Base-by-base conservation (phyloP, 2,113 vertebrate genomes). In the Anarrhichthys ocellatus region DNA sequence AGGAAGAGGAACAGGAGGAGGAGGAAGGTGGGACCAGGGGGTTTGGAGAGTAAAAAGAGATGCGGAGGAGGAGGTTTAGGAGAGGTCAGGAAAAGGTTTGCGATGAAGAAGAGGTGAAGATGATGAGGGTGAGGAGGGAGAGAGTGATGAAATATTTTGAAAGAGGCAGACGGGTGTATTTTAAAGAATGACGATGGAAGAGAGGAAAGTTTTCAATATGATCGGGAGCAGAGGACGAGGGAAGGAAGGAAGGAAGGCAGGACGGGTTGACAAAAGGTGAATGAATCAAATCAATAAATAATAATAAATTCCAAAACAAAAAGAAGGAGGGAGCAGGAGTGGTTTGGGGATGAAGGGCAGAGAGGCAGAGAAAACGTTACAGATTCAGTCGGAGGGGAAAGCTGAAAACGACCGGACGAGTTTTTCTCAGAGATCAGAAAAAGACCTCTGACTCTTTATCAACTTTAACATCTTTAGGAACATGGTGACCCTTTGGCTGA, bases 361-460 rank as follows among this genome's bases (percentile, higher is more conserved):
- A 89, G 74, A 91, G 56, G 86, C 86, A 92, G 85, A 94, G 63
- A 90, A 81, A 85, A 80, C 0, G 79, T 92, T 92, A 88, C 9
- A 78, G 80, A 73, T 83, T 85, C 58, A 85, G 84, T 85, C 32
- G 0, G 44, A 34, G 66, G 29, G 62, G 50, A 80, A 82, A 76
- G 81, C n/a, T 46, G 48, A 71, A 75, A 50, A 73, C 42, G 32
- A 76, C 32, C 5, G 15, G 34, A 64, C 29, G 61, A 34, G 54
- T 69, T 72, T 24, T 50, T 74, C 48, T 78, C 81, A 83, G 78
- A 73, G 67, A 79, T 68, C 74, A 81, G 62, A 83, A 52, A 38
- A 76, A 61, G n/a, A 65, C 76, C 50, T 73, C 73, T 66, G 64
- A 75, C 50, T 85, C 29, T 65, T 76, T 66, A 62, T 74, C 62